Conservation (phyloP, 1,140 invertebrate species). For the Diprion similis region DNA sequence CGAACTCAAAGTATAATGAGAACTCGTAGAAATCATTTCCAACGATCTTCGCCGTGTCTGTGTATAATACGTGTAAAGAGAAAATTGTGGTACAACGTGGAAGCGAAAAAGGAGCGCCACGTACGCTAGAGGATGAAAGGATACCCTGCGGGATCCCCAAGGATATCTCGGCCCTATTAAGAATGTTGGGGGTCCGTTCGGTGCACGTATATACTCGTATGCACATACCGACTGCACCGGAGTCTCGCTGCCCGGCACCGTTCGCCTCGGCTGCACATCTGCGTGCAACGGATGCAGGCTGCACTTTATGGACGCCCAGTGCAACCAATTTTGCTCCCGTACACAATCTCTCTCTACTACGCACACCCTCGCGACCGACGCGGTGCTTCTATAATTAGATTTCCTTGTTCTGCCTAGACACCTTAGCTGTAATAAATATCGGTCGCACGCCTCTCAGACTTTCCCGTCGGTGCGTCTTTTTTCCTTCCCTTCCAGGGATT, state of each 20-base stretch:
- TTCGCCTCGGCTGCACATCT: constrained; percentile 47
- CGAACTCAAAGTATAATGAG: neutral
- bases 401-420: constrained; percentile 33
- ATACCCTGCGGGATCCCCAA: constrained; percentile 34
- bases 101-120: constrained; percentile 21
- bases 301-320: constrained; percentile 57
- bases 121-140: constrained; percentile 27
- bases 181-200: neutral
- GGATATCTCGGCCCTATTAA: constrained; percentile 10
- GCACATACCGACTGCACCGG: constrained; percentile 19
- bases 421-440: constrained; percentile 2
- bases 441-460: neutral
- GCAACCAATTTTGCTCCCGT: constrained; percentile 52
- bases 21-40: neutral
- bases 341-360: constrained; percentile 41
- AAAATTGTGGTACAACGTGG: neutral
- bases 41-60: neutral
- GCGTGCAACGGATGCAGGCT: constrained; percentile 58
- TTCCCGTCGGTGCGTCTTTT: no score
- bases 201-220: neutral
- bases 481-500: no score
- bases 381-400: constrained; percentile 60
- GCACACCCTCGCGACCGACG: constrained; percentile 31
- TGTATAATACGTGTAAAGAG: neutral
- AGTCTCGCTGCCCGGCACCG: constrained; percentile 21